Evolutionary conservation across 2,797 vertebrate species (phyloP).

Genomic region (Clarias laeviceps): DNA sequence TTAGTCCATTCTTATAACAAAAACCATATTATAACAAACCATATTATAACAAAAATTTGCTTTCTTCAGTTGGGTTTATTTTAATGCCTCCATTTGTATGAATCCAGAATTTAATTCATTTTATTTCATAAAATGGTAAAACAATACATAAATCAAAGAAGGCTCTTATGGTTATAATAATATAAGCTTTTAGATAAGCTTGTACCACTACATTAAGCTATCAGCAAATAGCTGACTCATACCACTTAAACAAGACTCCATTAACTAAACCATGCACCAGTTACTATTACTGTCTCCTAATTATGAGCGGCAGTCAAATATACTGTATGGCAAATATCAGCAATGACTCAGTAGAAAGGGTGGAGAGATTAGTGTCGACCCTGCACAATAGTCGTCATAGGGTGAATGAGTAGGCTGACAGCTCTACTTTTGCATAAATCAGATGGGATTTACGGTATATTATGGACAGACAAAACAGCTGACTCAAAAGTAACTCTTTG

Average conservation of each 20-base stretch:
- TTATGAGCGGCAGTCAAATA: slow-evolving; percentile 17
- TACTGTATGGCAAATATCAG: slow-evolving; percentile 42
- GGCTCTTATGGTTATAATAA: not conserved
- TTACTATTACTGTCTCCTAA: slow-evolving; percentile 12
- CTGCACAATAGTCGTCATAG: slow-evolving; percentile 30
- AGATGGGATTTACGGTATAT: slow-evolving; percentile 4
- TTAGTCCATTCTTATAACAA: not conserved
- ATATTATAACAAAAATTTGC: not conserved
- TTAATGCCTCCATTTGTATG: slow-evolving; percentile 6
- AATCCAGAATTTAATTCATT: slow-evolving; percentile 8
- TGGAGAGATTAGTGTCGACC: slow-evolving; percentile 33
- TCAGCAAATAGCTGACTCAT: not conserved
- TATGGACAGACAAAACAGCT: slow-evolving; percentile 12
- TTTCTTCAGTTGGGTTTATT: not conserved
- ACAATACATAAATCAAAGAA: not conserved
- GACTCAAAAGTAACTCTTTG: slow-evolving; percentile 22
- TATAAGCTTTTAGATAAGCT: not conserved
- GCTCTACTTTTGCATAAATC: slow-evolving; percentile 26
- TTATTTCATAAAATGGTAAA: not conserved
- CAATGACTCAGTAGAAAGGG: slow-evolving; percentile 48
- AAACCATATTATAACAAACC: too few relatives aligned
- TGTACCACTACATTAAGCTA: not conserved
- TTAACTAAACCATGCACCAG: slow-evolving; percentile 4
- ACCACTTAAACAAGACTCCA: not conserved
- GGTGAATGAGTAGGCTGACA: slow-evolving; percentile 28